Base-by-base conservation (phyloP, 2,797 vertebrate genomes). In the Ctenochaetus hawaiiensis region DNA sequence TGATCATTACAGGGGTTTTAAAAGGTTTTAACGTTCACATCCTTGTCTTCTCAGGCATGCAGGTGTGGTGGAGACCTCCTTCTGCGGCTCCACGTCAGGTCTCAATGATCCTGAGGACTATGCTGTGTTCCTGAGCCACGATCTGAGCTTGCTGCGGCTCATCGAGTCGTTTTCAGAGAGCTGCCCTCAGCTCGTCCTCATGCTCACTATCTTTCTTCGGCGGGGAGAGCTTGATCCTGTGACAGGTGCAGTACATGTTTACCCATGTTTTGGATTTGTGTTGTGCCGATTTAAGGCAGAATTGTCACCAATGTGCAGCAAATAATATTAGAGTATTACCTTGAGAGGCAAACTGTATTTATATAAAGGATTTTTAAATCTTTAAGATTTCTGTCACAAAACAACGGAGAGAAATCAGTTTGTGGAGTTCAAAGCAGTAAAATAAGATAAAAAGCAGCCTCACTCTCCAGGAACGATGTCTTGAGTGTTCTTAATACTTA, bases 121-220 rank as follows among this genome's bases (percentile, higher is more conserved):
- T 0, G 89, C 95, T 0, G 91, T 89, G 54, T 96, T 66, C 87
- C 88, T 97, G 68, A 94, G 80, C 23, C 93, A 97, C 1, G 97
- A 99, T 75, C 95, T 99, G 86, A 95, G 94, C 75, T 91, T 98
- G 95, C 94, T 99, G 86, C 95, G 96, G 16, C 91, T 99, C 67
- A 90, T 99, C 0, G 96, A 98, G 94, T 94, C 96, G 0, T 99
- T 98, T 81, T 82, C 97, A 2, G 97, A 99, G 91, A 96, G 95
- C 39, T 83, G 95, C 0, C 97, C 98, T 0, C 97, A 99, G 91
- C 92, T 99, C 47, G 92, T 93, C 3, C 93, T 99, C 75, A 93
- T 96, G 81, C 89, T 97, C 67, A 88, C 94, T 20, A 71, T 95
- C 44, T 63, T 95, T 1, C 70, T 97, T 71, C 91, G 39, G 62